Evolutionary conservation across 2,797 vertebrate species (phyloP).

Genomic region (Glossophaga mutica): DNA sequence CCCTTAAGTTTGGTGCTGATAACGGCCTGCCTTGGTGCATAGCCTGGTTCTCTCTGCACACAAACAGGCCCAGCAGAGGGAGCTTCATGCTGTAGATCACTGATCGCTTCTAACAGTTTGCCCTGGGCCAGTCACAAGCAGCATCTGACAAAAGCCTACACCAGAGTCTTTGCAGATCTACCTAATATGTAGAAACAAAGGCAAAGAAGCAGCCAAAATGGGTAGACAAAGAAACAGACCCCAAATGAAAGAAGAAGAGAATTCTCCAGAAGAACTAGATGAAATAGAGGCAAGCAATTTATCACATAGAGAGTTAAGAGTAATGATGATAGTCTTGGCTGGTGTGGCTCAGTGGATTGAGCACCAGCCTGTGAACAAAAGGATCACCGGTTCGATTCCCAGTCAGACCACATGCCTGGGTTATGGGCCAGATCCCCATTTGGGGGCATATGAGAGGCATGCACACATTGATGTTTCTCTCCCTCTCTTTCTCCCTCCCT

Average conservation of each 20-base stretch:
- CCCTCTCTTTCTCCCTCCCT: too few relatives aligned
- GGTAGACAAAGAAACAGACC: too few relatives aligned
- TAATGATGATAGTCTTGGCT: too few relatives aligned
- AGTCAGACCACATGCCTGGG: too few relatives aligned
- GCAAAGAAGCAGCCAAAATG: background rate
- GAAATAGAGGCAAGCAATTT: background rate
- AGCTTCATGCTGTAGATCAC: background rate
- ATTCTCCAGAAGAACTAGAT: background rate
- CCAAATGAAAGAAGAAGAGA: background rate
- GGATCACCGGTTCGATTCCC: too few relatives aligned
- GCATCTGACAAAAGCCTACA: background rate
- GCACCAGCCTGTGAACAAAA: too few relatives aligned
- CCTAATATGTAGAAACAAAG: background rate
- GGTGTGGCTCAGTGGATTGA: too few relatives aligned
- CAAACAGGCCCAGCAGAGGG: background rate
- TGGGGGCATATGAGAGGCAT: too few relatives aligned
- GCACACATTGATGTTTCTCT: too few relatives aligned
- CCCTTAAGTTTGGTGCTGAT: background rate
- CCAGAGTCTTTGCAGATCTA: background rate
- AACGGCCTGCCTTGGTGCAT: background rate
- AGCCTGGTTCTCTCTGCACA: background rate
- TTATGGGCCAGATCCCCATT: too few relatives aligned
- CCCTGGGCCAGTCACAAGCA: background rate
- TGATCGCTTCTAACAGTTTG: background rate
- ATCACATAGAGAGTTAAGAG: background rate